These are phyloP conservation scores for Babylonia areolata DNA, from an alignment of 1,140 invertebrate genomes.

Conservation along the genomic window DNA sequence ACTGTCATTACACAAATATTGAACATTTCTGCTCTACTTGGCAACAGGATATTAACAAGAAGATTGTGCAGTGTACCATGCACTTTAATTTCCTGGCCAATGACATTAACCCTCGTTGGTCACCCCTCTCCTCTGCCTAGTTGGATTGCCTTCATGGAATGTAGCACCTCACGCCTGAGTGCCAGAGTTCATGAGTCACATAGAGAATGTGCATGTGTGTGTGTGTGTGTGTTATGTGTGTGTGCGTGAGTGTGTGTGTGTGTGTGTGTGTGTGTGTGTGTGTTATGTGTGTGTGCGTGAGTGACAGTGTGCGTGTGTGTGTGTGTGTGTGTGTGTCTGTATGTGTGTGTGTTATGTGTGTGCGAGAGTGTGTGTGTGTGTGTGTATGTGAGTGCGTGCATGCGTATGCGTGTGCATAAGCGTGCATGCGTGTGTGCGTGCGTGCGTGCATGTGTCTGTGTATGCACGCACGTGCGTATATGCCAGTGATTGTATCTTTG, in stretches of 20 bases:
- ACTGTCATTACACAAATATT: too few species aligned
- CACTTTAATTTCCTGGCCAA: too few species aligned
- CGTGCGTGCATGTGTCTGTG: constrained; percentile 12
- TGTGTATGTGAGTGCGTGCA: not conserved
- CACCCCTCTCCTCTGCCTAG: not conserved
- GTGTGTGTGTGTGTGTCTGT: too few species aligned
- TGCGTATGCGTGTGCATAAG: not conserved
- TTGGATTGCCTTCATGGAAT: not conserved
- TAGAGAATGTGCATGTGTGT: not conserved
- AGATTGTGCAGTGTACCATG: too few species aligned
- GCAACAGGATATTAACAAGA: too few species aligned
- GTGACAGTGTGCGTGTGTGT: too few species aligned
- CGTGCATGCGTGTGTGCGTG: constrained; percentile 1
- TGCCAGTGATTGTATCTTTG: not conserved
- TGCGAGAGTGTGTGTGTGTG: not conserved
- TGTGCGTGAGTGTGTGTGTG: not conserved
- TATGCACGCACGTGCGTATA: not conserved
- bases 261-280: constrained; percentile 11
- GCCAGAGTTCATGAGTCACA: not conserved
- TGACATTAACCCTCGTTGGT: too few species aligned
- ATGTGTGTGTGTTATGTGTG: too few species aligned
- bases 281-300: not conserved
- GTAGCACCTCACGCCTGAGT: too few species aligned
- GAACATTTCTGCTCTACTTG: too few species aligned
- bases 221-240: not conserved